Base-by-base conservation (phyloP, 2,113 vertebrate genomes). In the Ondatra zibethicus region DNA sequence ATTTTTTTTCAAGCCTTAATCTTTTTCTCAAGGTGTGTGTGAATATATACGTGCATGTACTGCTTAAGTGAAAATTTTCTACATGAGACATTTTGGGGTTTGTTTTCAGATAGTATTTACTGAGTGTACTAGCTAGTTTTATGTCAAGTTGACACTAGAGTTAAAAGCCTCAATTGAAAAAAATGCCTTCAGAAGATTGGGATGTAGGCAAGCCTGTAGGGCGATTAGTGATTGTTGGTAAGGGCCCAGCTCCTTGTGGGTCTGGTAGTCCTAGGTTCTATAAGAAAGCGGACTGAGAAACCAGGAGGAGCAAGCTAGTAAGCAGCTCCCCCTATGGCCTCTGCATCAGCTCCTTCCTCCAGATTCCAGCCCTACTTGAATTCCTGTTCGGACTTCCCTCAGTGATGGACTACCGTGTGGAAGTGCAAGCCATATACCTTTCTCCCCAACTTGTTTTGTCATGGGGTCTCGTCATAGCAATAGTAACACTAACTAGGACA, bases 1-100 rank as follows among this genome's bases (percentile, higher is more conserved):
- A 78, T 89, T 91, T 96, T 91, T 96, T n/a, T 66, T 75, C 73
- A 39, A 45, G 21, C 36, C 50, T 88, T 78, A 86, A 58, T 85
- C 66, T 78, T 21, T 95, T 33, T 61, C 13, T n/a, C 17, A 21
- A 61, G 66, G 17, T 81, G 8, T 89, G 52, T 86, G 45, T 80
- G 65, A 68, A 36, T 47, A 33, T 90, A 55, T 17, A 81, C 25
- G 8, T 27, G n/a, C 80, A 19, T 61, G 55, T 61, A 16, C 39
- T 93, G 33, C 31, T 87, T 89, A 17, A 73, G 75, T 80, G 65
- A 50, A 89, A 50, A 52, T 93, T 75, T 93, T 93, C 47, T 45
- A 36, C 4, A n/a, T 93, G 68, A 92, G 16, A 66, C 82, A 85
- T 45, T 33, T 66, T 65, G 39, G 8, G 39, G 47, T 89, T 91